These are phyloP conservation scores for Gorsachius goisagi DNA, from an alignment of 2,113 vertebrate genomes.

Conservation along the genomic window DNA sequence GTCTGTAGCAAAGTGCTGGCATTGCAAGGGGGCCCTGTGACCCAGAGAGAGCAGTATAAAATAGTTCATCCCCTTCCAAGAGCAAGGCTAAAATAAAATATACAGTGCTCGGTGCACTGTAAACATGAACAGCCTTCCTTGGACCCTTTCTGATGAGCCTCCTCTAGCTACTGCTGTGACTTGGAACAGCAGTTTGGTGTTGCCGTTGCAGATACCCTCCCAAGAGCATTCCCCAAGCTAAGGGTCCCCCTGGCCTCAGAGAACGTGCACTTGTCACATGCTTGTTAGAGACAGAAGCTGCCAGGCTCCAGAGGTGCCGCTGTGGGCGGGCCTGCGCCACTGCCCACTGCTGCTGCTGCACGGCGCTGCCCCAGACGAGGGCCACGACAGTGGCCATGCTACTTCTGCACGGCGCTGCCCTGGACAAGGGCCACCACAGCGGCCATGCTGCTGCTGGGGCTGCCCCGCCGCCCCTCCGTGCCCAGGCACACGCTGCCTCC, in stretches of 20 bases:
- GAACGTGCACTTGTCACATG: neutral
- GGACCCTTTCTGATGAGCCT: neutral
- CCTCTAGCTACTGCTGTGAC: neutral
- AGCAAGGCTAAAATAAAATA: neutral
- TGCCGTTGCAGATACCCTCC: neutral
- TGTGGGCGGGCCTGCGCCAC: neutral
- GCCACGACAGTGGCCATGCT: neutral
- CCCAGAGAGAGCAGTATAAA: neutral
- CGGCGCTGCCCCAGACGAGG: neutral
- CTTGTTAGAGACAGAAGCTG: neutral
- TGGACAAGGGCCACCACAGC: neutral
- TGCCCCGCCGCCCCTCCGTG: neutral
- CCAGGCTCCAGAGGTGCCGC: neutral
- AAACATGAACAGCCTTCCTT: neutral
- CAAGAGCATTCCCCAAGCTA: rapidly evolving
- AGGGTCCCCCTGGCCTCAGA: neutral
- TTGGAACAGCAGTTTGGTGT: neutral
- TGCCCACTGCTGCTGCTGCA: too few species aligned
- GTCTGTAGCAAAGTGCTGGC: neutral
- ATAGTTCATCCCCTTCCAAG: neutral
- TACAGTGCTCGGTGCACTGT: neutral
- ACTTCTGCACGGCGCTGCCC: too few species aligned
- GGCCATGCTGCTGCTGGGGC: neutral
- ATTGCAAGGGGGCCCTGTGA: neutral
- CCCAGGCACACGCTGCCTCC: rapidly evolving